Evolutionary conservation across 2,888 invertebrate genomes (phyloP).

Genomic region (Eupithecia pulchellata): DNA sequence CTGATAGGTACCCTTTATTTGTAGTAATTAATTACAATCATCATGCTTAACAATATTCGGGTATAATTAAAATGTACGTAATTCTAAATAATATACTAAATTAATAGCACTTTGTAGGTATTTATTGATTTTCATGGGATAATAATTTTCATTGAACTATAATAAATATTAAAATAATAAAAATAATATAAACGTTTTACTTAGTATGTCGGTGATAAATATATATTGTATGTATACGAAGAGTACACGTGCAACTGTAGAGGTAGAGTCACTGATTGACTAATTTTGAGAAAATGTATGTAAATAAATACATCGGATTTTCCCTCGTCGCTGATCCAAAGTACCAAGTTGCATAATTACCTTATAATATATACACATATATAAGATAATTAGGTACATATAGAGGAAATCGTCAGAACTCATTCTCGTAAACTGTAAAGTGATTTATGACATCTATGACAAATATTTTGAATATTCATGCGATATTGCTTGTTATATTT

Average conservation of each 20-base stretch:
- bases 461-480: background rate
- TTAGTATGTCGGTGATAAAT: background rate
- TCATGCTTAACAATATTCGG: too few relatives aligned
- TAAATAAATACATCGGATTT: slow-evolving; percentile 14
- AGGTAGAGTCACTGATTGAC: slow-evolving; percentile 18
- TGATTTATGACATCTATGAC: background rate
- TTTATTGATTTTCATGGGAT: too few relatives aligned
- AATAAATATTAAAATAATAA: too few relatives aligned
- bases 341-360: background rate
- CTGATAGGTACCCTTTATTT: too few relatives aligned
- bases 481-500: background rate
- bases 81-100: too few relatives aligned
- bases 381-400: too few relatives aligned
- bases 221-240: background rate
- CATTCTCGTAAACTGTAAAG: background rate
- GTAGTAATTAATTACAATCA: too few relatives aligned
- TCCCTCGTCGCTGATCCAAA: background rate
- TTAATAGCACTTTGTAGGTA: too few relatives aligned
- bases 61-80: too few relatives aligned
- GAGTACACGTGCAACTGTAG: slow-evolving; percentile 7
- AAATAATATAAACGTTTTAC: background rate
- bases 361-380: too few relatives aligned
- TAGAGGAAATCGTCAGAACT: background rate
- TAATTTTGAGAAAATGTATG: slow-evolving; percentile 19
- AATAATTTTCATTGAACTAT: too few relatives aligned